Base-by-base conservation (phyloP, 2,888 invertebrate genomes). In the Ophion slaviceki region DNA sequence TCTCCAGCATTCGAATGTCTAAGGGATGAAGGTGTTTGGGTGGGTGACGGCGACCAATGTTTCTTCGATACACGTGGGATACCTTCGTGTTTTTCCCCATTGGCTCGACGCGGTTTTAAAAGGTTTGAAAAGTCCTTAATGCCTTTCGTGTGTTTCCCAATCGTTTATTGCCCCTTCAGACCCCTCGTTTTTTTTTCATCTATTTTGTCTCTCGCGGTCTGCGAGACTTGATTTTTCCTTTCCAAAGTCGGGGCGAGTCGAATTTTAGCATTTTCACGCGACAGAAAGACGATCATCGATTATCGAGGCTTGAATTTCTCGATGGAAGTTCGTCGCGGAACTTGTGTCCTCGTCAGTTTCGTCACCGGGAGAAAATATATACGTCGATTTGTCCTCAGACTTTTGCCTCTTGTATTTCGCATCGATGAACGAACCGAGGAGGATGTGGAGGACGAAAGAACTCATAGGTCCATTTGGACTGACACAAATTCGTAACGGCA, bases 41-140 rank as follows among this genome's bases (percentile, higher is more conserved):
- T 67, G 64, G 24, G 32, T 20, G 57, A 76, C 68, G 68, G 28
- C 20, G 47, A 11, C 53, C 11, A 20, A 71, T 53, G 79, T 66
- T 53, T 40, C 80, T 45, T 82, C 47, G 59, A 77, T 68, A 47
- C 78, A 78, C 77, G 77, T 81, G 85, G 72, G 78, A 82, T 47
- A 53, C 84, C 84, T 83, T 36, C 7, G 24, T 80, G 87, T 88
- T 20, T 14, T 40, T 0, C 83, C 68, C 45, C 47, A 76, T 71
- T 71, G 71, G 59, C 59, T 71, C 53, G 76, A 64, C 68, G 53
- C n/a, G 83, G 88, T 88, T 91, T 91, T 89, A 90, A 90, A 91
- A 87, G 85, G 84, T 89, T 88, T 86, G 72, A 88, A 89, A 90
- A 91, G 89, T 91, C 91, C 89, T 88, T 91, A 88, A 90, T 90